phyloP scores from a whole-genome alignment of 2,888 invertebrate genomes.

The Lacanobia wlatinum region DNA sequence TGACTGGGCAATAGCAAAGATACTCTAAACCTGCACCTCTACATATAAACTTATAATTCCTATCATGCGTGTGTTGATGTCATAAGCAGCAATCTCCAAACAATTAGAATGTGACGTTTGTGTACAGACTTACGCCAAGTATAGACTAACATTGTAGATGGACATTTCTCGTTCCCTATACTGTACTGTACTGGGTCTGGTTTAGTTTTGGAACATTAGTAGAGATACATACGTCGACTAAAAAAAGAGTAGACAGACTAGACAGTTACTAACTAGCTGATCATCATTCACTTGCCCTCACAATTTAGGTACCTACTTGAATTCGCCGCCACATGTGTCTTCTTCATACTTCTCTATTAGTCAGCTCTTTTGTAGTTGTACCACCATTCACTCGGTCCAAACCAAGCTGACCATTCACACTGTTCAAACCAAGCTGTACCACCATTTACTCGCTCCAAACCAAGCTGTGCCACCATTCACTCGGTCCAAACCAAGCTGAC shows the following conservation, averaged over 20 bases:
- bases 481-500: too few species aligned
- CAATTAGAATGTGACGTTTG: background rate
- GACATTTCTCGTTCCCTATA: background rate
- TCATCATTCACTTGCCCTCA: background rate
- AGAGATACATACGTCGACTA: background rate
- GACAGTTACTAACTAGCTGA: too few species aligned
- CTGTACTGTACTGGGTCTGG: background rate
- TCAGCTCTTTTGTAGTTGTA: too few species aligned
- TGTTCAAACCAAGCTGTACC: too few species aligned
- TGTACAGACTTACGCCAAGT: background rate
- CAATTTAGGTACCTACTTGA: too few species aligned
- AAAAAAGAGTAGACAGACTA: too few species aligned
- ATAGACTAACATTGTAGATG: background rate
- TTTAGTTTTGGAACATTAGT: background rate
- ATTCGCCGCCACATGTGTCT: too few species aligned
- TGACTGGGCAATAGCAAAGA: background rate
- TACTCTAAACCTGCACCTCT: background rate
- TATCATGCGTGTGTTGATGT: background rate
- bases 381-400: too few species aligned
- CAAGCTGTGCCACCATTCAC: too few species aligned
- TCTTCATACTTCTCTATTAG: background rate
- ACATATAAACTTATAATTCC: constrained; percentile 6
- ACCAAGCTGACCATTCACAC: too few species aligned
- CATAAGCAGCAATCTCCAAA: background rate
- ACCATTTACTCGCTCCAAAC: too few species aligned